phyloP scores from a whole-genome alignment of 2,888 invertebrate species.

The Diabrotica balteata region DNA sequence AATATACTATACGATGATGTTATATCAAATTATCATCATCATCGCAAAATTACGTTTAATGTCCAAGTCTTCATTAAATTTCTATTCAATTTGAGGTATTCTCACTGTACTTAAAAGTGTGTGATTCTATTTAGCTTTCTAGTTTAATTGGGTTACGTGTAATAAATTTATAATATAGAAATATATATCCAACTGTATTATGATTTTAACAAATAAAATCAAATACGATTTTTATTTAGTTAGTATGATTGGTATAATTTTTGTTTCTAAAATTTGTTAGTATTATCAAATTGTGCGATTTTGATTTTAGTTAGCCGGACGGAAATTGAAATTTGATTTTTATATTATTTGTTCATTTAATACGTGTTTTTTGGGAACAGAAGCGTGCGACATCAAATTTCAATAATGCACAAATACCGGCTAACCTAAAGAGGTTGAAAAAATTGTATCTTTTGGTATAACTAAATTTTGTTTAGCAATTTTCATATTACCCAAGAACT shows the following conservation, averaged over 20 bases:
- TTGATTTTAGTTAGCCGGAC: not conserved
- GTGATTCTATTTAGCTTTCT: too few relatives aligned
- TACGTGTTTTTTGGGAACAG: not conserved
- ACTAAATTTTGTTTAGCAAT: conserved; percentile 40
- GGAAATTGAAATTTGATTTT: conserved; percentile 20
- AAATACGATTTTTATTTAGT: conserved; percentile 4
- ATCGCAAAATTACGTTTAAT: too few relatives aligned
- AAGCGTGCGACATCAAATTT: conserved; percentile 15
- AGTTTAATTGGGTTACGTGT: too few relatives aligned
- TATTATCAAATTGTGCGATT: not conserved
- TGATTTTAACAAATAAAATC: conserved; percentile 1
- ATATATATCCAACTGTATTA: conserved; percentile 20
- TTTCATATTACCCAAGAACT: conserved; percentile 10
- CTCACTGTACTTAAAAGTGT: too few relatives aligned
- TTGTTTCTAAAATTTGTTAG: conserved; percentile 17
- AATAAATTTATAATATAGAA: conserved; percentile 1
- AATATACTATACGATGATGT: too few relatives aligned
- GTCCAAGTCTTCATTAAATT: too few relatives aligned
- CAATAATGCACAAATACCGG: conserved; percentile 6
- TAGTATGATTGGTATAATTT: conserved; percentile 20
- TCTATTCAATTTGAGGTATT: too few relatives aligned
- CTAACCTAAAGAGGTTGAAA: conserved; percentile 45
- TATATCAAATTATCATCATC: too few relatives aligned
- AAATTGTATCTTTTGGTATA: conserved; percentile 55
- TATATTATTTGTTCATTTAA: not conserved